phyloP scores from a whole-genome alignment of 2,888 invertebrate genomes.

The Zele albiditarsus region DNA sequence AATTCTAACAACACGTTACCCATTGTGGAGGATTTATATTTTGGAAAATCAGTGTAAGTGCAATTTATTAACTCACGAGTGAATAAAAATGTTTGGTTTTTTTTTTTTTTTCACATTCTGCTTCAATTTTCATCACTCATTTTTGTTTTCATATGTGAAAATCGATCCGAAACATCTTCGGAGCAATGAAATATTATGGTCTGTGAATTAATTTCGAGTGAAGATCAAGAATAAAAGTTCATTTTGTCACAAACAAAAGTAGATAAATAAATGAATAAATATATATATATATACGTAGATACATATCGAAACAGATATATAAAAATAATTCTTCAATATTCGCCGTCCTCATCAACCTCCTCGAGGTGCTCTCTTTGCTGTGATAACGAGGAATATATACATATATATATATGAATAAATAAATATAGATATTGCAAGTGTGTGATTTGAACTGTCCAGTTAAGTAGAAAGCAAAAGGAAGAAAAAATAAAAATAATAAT shows the following conservation, averaged over 20 bases:
- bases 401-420: neutral
- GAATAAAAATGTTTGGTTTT: neutral
- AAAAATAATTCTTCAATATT: neutral
- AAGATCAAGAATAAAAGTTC: neutral
- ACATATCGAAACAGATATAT: neutral
- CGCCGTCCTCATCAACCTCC: neutral
- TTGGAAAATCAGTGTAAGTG: neutral
- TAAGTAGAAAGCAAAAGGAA: neutral
- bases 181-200: neutral
- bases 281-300: neutral
- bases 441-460: neutral
- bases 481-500: neutral
- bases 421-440: slow-evolving; percentile 4
- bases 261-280: neutral
- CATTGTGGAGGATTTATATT: slow-evolving; percentile 6
- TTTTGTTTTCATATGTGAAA: neutral
- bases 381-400: slow-evolving; percentile 32
- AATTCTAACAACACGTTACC: slow-evolving; percentile 15
- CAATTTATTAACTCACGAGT: neutral
- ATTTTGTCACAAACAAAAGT: neutral
- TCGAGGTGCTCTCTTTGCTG: slow-evolving; percentile 29
- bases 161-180: slow-evolving; percentile 25
- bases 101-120: no score
- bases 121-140: neutral
- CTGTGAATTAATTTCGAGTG: neutral